These are phyloP conservation scores for Hypotaenidia okinawae DNA, from an alignment of 2,797 vertebrate genomes.

Conservation along the genomic window DNA sequence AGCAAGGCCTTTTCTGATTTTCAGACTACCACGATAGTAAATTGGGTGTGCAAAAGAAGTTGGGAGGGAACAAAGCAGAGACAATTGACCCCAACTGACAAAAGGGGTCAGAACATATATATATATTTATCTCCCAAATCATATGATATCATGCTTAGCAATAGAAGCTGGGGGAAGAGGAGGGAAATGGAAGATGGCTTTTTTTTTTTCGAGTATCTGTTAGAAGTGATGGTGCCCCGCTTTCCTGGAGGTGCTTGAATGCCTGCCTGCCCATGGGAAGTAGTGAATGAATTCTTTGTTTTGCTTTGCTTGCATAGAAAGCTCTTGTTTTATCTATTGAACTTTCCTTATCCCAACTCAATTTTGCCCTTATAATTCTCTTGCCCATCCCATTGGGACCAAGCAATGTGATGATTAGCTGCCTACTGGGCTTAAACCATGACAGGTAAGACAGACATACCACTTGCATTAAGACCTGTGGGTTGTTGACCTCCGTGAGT, in stretches of 20 bases:
- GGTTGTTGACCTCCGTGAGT: background rate
- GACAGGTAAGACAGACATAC: too few species aligned
- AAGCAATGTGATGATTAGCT: background rate
- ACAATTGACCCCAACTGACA: background rate
- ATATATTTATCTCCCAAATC: background rate
- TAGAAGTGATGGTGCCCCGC: fast-evolving
- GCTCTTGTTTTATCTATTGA: background rate
- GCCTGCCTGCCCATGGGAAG: fast-evolving
- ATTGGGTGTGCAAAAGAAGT: background rate
- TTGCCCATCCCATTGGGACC: fast-evolving
- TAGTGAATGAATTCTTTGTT: fast-evolving
- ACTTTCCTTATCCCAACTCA: background rate
- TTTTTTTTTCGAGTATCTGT: background rate
- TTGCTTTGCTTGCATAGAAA: fast-evolving
- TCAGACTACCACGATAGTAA: fast-evolving
- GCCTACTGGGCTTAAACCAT: background rate
- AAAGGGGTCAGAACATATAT: background rate
- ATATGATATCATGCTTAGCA: fast-evolving
- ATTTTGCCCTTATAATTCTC: background rate
- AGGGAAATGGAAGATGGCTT: fast-evolving
- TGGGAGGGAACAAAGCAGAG: background rate
- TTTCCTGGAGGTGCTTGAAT: background rate
- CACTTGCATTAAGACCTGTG: background rate
- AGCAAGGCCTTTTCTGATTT: background rate
- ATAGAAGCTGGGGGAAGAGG: background rate